Evolutionary conservation across 2,888 invertebrate species (phyloP).

Genomic region (Tinea trinotella): DNA sequence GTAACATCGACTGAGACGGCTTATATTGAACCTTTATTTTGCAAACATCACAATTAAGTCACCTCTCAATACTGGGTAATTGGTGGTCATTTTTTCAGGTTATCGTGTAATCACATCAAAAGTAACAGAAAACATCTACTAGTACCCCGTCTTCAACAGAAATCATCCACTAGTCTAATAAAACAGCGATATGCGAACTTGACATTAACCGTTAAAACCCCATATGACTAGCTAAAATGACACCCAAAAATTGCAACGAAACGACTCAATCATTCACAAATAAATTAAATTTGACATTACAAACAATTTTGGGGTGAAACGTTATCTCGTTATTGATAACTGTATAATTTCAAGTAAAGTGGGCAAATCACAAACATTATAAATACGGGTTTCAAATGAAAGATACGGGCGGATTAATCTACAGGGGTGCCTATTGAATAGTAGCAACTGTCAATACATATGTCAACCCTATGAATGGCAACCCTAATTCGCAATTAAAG

Average conservation of each 20-base stretch:
- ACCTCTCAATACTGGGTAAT: too few relatives aligned
- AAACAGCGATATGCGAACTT: too few relatives aligned
- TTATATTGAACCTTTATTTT: too few relatives aligned
- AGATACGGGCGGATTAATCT: constrained; percentile 19
- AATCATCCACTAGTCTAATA: too few relatives aligned
- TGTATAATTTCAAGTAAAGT: constrained; percentile 63
- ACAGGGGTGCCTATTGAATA: background rate
- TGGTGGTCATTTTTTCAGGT: too few relatives aligned
- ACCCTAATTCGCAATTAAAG: background rate
- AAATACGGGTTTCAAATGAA: constrained; percentile 11
- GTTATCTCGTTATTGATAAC: constrained; percentile 66
- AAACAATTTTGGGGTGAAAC: constrained; percentile 11
- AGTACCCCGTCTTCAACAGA: too few relatives aligned
- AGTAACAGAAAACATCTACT: too few relatives aligned
- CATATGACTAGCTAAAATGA: background rate
- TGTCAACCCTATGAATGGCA: background rate
- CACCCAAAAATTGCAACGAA: constrained; percentile 34
- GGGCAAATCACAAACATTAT: constrained; percentile 37
- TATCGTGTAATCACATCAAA: too few relatives aligned
- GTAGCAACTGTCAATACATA: constrained; percentile 1
- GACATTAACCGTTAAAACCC: too few relatives aligned
- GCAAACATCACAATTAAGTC: too few relatives aligned
- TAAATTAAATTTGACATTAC: constrained; percentile 27
- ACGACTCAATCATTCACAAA: constrained; percentile 51
- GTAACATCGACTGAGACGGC: too few relatives aligned